A percentile compares a stretch with the other conserved stretches of the same genome.
These are phyloP conservation scores for Echinarachnius parma DNA, from an alignment of 53 echinoderm and acorn worm species.

Conservation along the genomic window DNA sequence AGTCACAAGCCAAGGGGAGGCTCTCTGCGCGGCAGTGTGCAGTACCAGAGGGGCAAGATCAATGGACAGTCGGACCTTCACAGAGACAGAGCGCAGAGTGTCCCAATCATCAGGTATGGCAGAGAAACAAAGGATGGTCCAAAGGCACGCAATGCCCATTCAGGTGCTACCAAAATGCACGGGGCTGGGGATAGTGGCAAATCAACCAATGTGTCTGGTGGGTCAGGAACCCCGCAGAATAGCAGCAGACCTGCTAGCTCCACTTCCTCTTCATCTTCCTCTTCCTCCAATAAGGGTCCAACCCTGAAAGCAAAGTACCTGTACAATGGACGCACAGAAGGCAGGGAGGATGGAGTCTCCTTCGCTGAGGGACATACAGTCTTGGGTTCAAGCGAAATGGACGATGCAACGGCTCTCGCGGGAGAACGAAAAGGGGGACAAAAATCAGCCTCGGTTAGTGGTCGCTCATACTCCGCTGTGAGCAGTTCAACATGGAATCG, in stretches of 20 bases:
- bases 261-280: conserved; percentile 11
- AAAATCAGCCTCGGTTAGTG: background rate
- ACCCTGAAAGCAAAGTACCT: conserved; percentile 34
- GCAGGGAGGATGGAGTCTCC: conserved; percentile 36
- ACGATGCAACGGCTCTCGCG: background rate
- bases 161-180: too few relatives aligned
- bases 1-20: background rate
- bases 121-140: background rate
- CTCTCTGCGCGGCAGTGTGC: background rate
- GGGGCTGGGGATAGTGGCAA: background rate
- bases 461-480: conserved; percentile 12
- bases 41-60: background rate
- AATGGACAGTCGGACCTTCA: background rate
- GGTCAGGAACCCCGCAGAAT: background rate
- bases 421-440: conserved; percentile 6
- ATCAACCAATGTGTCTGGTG: background rate
- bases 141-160: too few relatives aligned
- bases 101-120: conserved; percentile 2
- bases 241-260: conserved; percentile 14
- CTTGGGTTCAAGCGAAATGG: conserved; percentile 18
- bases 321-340: conserved; percentile 19
- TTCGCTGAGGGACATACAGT: conserved; percentile 35
- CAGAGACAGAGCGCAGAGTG: conserved; percentile 35
- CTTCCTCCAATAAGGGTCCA: conserved; percentile 19
- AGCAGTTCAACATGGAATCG: conserved; percentile 26